Evolutionary conservation across 2,888 invertebrate species (phyloP), one percentile per base, ranked within the genome.

Genomic region (Argyresthia goedartella): DNA sequence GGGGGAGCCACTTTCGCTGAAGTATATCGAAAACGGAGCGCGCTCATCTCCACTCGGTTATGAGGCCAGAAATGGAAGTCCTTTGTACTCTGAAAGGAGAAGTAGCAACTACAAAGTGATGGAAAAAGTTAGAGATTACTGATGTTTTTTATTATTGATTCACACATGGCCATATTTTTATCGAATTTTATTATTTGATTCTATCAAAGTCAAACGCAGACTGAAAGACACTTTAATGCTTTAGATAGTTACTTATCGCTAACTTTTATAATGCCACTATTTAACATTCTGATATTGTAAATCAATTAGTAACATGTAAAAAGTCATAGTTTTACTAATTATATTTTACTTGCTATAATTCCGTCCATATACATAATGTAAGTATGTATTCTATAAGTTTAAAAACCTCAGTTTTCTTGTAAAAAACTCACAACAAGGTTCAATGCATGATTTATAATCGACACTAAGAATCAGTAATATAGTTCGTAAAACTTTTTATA

Each of bases 1-100:
- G 61, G 78, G 79, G 10, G 88, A 89, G 58, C 80, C 86, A 36
- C 61, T 79, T 9, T 77, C 73, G 58, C 62, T 86, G 11, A 89
- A 89, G 62, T 90, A 89, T 65, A 85, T 89, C 52, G 89, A 90
- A 60, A 81, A 88, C 59, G 80, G 88, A 53, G 62, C 74, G 57
- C 76, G 87, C 63, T 64, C 73, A 8, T 66, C 73, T 1, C 73
- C 76, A 11, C 68, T 71, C 13, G 69, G 66, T 35, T 81, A 77
- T 53, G 84, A 85, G 55, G 60, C 71, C 14, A 80, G 78, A 60
- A 82, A 80, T 57, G 82, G 77, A 7, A 53, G 57, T 4, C 81
- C 79, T 13, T 56, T 73, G 25, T 84, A 76, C 52, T 65, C 79
- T 1, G 86, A 87, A 62, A 69, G 82, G 61, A 82, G 78, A 57